Evolutionary conservation across 2,888 invertebrate species (phyloP).

Genomic region (Muschampia plurimacula): DNA sequence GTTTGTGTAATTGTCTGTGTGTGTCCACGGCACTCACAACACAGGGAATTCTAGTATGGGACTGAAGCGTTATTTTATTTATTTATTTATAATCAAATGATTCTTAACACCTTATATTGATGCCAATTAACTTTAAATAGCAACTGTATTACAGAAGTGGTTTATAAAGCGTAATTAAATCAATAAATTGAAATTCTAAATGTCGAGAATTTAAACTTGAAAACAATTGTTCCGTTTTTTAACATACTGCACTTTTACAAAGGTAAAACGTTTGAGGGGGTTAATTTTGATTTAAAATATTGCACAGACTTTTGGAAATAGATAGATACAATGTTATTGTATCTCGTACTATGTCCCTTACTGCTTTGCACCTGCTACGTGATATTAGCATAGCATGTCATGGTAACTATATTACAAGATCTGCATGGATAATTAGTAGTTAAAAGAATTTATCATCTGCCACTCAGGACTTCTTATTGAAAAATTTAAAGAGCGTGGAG

Average conservation of each 20-base stretch:
- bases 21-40: no score
- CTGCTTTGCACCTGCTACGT: not conserved
- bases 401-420: not conserved
- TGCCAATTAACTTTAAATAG: not conserved
- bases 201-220: no score
- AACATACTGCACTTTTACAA: no score
- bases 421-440: not conserved
- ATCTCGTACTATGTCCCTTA: not conserved
- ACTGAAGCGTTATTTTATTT: no score
- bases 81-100: no score
- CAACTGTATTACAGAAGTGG: not conserved
- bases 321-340: not conserved
- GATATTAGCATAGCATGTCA: not conserved
- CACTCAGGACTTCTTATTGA: not conserved
- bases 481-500: not conserved
- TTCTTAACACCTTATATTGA: not conserved
- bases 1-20: no score
- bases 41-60: no score
- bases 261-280: no score
- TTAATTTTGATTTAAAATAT: no score
- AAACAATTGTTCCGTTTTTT: no score
- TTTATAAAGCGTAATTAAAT: not conserved
- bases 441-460: slow-evolving; percentile 3
- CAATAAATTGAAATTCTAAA: no score
- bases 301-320: no score